Evolutionary conservation across 2,797 vertebrate species (phyloP).

Genomic region (Enteromius paludinosus): DNA sequence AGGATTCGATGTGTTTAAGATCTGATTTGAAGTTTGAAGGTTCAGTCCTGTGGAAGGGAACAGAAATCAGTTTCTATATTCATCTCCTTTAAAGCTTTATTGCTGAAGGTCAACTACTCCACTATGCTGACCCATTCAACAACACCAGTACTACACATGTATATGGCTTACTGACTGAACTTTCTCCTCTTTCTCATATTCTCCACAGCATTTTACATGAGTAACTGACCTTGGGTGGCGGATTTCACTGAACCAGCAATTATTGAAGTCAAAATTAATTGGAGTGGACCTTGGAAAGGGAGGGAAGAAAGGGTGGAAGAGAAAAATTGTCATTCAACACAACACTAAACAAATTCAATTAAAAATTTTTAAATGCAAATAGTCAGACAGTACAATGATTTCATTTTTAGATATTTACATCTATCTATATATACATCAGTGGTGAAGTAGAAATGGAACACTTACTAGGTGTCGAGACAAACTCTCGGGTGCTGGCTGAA

Average conservation of each 20-base stretch:
- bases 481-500: not conserved
- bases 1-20: conserved; percentile 1
- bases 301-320: not conserved
- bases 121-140: not conserved
- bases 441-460: not conserved
- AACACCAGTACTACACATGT: not conserved
- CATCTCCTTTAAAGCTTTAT: not conserved
- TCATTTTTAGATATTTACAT: not conserved
- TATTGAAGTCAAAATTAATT: not conserved
- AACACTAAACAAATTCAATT: not conserved
- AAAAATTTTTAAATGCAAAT: not conserved
- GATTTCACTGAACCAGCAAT: not conserved
- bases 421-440: not conserved
- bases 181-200: not conserved
- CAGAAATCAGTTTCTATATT: not conserved
- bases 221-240: conserved; percentile 14
- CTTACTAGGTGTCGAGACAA: not conserved
- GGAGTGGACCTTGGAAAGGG: conserved; percentile 20
- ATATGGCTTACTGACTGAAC: not conserved
- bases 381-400: not conserved
- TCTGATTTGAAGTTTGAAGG: not conserved
- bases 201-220: not conserved
- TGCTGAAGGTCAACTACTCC: not conserved
- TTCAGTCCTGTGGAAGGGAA: conserved; percentile 1
- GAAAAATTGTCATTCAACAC: not conserved